Percentiles rank a stretch among this genome's conserved stretches.
These are phyloP conservation scores for Aplochiton taeniatus DNA, from an alignment of 2,797 vertebrate species.

Conservation along the genomic window DNA sequence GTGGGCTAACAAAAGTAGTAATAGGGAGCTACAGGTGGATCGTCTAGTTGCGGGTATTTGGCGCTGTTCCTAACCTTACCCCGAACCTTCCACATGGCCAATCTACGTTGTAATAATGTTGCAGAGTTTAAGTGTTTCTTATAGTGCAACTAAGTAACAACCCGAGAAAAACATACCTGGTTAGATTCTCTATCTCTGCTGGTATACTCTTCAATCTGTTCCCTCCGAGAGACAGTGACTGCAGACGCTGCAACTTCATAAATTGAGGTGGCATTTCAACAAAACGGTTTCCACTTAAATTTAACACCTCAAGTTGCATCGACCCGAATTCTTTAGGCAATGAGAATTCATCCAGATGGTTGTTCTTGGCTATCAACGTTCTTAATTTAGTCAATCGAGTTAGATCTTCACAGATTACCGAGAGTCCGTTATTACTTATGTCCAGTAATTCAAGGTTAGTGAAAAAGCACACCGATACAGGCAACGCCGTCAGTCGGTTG, in stretches of 20 bases:
- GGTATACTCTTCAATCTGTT: constrained; percentile 92
- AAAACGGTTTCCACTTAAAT: constrained; percentile 94
- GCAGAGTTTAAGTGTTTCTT: no score
- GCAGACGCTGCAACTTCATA: constrained; percentile 81
- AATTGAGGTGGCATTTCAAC: constrained; percentile 85
- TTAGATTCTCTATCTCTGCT: constrained; percentile 86
- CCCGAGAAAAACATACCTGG: constrained; percentile 75
- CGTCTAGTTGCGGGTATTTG: no score
- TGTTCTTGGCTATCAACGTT: constrained; percentile 93
- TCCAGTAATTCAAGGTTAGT: constrained; percentile 86
- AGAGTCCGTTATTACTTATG: constrained; percentile 87
- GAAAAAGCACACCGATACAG: constrained; percentile 77
- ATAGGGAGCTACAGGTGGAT: no score
- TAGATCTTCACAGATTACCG: constrained; percentile 81
- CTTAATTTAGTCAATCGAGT: constrained; percentile 78
- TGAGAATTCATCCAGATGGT: constrained; percentile 87
- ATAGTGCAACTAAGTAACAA: neutral
- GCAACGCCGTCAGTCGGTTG: constrained; percentile 79
- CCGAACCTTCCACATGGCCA: no score
- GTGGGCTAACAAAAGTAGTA: no score
- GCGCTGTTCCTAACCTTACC: no score
- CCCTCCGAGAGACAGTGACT: constrained; percentile 91
- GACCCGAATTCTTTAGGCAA: constrained; percentile 88
- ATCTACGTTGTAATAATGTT: no score
- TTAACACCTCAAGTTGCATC: constrained; percentile 86